Conservation (phyloP, 2,113 vertebrate species). For the Ophiodon elongatus region DNA sequence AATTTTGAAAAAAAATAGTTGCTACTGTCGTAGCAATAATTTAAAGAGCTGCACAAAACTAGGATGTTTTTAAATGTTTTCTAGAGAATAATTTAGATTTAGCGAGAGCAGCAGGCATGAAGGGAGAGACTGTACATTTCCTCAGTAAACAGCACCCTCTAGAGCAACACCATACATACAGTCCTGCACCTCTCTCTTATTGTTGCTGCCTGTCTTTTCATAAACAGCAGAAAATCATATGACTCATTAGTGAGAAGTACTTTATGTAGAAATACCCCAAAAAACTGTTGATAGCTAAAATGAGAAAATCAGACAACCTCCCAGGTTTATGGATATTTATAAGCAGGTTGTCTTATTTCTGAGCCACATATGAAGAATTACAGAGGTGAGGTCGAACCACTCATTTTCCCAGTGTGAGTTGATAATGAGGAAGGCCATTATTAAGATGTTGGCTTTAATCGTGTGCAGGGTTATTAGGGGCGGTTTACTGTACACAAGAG, state of each 20-base stretch:
- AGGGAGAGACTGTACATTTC: constrained; percentile 28
- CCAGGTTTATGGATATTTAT: background rate
- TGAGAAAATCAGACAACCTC: background rate
- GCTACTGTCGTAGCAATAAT: background rate
- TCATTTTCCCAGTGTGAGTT: constrained; percentile 63
- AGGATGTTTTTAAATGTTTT: constrained; percentile 5
- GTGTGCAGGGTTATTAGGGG: constrained; percentile 74
- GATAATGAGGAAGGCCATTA: constrained; percentile 74
- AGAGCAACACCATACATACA: constrained; percentile 56
- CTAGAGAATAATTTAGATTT: background rate
- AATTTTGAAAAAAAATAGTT: background rate
- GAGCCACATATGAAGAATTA: constrained; percentile 34
- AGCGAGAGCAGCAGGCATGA: constrained; percentile 12
- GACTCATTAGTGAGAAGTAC: constrained; percentile 12
- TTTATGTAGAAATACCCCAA: constrained; percentile 1
- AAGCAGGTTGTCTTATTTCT: constrained; percentile 28
- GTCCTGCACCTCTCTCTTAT: background rate
- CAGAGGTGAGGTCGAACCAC: constrained; percentile 34
- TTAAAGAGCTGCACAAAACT: background rate
- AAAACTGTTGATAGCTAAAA: background rate
- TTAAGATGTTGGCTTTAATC: constrained; percentile 78
- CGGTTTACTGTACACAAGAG: constrained; percentile 74
- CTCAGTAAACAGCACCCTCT: constrained; percentile 83
- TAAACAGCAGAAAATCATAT: background rate
- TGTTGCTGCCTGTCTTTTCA: background rate